A percentile compares a stretch with the other conserved stretches of the same genome.
These are phyloP conservation scores for Drosophila hydei DNA, from an alignment of 1,140 invertebrate genomes.

Conservation along the genomic window DNA sequence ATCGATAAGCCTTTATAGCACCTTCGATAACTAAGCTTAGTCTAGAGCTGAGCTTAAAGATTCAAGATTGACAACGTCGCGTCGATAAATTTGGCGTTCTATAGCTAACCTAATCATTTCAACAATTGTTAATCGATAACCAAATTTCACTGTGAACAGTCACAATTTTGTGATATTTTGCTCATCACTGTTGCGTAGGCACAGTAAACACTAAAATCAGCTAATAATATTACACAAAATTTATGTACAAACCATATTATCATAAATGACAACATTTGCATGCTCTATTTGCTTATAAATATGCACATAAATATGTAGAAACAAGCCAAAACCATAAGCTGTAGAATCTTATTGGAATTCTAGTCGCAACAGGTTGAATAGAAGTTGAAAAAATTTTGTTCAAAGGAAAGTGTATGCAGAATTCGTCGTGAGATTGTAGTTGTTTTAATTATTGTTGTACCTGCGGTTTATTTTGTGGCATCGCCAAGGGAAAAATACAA, in stretches of 20 bases:
- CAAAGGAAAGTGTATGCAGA: conserved; percentile 3
- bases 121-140: not conserved
- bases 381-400: not conserved
- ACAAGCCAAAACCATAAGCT: not conserved
- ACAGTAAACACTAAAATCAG: conserved; percentile 56
- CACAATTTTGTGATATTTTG: conserved; percentile 7
- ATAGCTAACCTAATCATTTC: not conserved
- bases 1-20: too few relatives aligned
- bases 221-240: conserved; percentile 52
- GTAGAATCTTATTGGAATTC: conserved; percentile 13
- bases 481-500: conserved; percentile 15
- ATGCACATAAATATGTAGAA: not conserved
- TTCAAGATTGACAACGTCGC: too few relatives aligned
- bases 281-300: not conserved
- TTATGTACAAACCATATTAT: not conserved
- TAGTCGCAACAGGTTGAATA: conserved; percentile 29
- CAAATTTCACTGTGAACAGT: not conserved
- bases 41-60: too few relatives aligned
- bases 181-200: conserved; percentile 15
- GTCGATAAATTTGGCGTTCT: too few relatives aligned
- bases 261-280: conserved; percentile 14
- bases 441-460: not conserved
- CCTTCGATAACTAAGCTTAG: not conserved
- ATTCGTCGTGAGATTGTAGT: not conserved
- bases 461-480: conserved; percentile 13